phyloP scores from a whole-genome alignment of 1,140 invertebrate genomes.

The Archivesica marissinica region DNA sequence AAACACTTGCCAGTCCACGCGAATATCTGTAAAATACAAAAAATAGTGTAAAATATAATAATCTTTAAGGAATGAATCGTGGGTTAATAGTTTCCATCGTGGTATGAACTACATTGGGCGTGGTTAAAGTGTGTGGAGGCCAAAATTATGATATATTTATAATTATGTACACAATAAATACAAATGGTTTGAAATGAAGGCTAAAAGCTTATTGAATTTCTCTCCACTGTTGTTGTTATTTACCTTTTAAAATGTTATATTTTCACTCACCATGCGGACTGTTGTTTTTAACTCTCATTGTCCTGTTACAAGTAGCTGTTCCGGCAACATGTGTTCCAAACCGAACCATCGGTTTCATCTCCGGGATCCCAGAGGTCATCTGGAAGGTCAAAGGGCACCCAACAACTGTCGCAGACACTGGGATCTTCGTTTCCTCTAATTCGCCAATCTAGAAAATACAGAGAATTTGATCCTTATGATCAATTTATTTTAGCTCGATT shows the following conservation, averaged over 20 bases:
- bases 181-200: too few relatives aligned
- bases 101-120: too few relatives aligned
- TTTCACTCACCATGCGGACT: slow-evolving; percentile 79
- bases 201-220: background rate
- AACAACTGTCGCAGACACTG: slow-evolving; percentile 75
- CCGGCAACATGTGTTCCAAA: slow-evolving; percentile 82
- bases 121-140: too few relatives aligned
- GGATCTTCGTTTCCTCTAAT: slow-evolving; percentile 70
- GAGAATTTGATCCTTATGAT: too few relatives aligned
- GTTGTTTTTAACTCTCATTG: slow-evolving; percentile 80
- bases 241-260: background rate
- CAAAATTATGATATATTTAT: too few relatives aligned
- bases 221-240: background rate
- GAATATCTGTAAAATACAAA: slow-evolving; percentile 73
- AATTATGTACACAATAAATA: too few relatives aligned
- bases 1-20: slow-evolving; percentile 80
- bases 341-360: slow-evolving; percentile 76
- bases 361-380: slow-evolving; percentile 76
- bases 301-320: slow-evolving; percentile 70
- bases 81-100: too few relatives aligned
- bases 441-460: slow-evolving; percentile 77
- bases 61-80: background rate
- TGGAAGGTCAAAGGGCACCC: slow-evolving; percentile 82
- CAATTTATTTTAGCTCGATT: too few relatives aligned
- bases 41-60: background rate